Evolutionary conservation across 2,113 vertebrate genomes (phyloP).

Genomic region (Apodemus speciosus): DNA sequence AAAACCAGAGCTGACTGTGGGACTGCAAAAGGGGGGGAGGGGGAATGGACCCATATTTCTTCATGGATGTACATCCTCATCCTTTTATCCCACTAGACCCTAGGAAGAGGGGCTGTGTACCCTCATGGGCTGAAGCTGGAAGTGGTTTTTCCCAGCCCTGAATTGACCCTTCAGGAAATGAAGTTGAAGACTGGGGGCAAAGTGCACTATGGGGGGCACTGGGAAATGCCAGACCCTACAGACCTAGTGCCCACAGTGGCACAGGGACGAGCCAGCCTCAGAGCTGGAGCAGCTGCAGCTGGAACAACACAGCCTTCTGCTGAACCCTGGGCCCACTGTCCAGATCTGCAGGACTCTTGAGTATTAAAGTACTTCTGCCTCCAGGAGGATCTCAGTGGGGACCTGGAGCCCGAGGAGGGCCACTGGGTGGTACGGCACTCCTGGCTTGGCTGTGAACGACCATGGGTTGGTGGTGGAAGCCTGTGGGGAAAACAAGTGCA

Average conservation of each 20-base stretch:
- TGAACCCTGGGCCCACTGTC: neutral
- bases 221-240: neutral
- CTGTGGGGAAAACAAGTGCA: slow-evolving; percentile 83
- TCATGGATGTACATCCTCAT: neutral
- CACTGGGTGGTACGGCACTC: neutral
- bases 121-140: slow-evolving; percentile 5
- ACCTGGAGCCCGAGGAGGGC: slow-evolving; percentile 68
- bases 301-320: neutral
- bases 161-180: slow-evolving; percentile 47
- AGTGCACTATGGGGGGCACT: slow-evolving; percentile 66
- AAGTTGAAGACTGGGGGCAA: slow-evolving; percentile 55
- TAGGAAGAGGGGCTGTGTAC: neutral
- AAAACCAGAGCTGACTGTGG: neutral
- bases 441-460: slow-evolving; percentile 50
- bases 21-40: neutral
- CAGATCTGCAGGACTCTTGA: slow-evolving; percentile 44
- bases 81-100: neutral
- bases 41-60: too few relatives aligned
- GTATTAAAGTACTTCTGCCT: slow-evolving; percentile 60
- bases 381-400: slow-evolving; percentile 64
- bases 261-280: slow-evolving; percentile 33
- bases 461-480: slow-evolving; percentile 89
- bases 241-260: neutral
- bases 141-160: slow-evolving; percentile 16
- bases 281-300: neutral